These are phyloP conservation scores for Zoanthus solanderi DNA, from an alignment of 92 coral and sea anemone species.

Conservation along the genomic window DNA sequence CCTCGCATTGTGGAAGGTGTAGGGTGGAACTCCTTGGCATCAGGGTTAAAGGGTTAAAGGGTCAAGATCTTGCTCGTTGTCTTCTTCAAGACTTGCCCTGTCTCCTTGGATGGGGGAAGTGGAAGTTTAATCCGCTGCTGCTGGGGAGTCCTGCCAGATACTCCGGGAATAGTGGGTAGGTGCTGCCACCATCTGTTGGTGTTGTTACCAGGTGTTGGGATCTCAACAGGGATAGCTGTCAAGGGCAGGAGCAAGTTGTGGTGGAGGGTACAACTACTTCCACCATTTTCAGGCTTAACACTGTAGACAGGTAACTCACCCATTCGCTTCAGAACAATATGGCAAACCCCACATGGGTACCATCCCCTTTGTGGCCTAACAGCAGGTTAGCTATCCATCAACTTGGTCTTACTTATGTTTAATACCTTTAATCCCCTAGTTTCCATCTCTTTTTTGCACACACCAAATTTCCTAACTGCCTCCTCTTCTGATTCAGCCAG, in stretches of 20 bases:
- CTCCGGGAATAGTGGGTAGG: slow-evolving; percentile 5
- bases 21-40: not conserved
- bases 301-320: too few relatives aligned
- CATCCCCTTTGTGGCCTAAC: too few relatives aligned
- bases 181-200: not conserved
- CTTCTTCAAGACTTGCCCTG: not conserved
- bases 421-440: too few relatives aligned
- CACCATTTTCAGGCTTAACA: too few relatives aligned
- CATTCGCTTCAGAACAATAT: too few relatives aligned
- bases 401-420: too few relatives aligned
- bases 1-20: not conserved
- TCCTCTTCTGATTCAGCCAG: too few relatives aligned
- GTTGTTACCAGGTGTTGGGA: not conserved
- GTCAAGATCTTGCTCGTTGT: not conserved
- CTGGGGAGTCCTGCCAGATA: slow-evolving; percentile 1
- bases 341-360: too few relatives aligned
- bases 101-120: not conserved
- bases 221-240: not conserved
- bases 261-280: not conserved
- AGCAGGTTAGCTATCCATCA: too few relatives aligned
- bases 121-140: not conserved
- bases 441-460: too few relatives aligned
- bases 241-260: not conserved
- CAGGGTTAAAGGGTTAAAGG: not conserved
- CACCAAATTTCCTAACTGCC: too few relatives aligned